Evolutionary conservation across 2,797 vertebrate genomes (phyloP).

Genomic region (Remorina albescens): DNA sequence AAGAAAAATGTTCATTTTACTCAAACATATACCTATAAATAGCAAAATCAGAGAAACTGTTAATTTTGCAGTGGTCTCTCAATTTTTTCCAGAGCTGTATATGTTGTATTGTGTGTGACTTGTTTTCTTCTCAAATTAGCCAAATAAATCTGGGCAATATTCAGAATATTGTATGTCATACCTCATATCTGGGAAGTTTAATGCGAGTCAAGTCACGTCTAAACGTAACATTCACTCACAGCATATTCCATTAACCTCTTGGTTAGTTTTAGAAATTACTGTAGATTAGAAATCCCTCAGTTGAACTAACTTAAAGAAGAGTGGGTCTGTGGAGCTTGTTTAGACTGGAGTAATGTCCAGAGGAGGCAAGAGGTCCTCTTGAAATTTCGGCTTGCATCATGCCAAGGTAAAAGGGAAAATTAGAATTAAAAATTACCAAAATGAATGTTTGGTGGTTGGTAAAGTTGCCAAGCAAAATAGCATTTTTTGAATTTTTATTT

Average conservation of each 20-base stretch:
- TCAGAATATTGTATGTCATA: background rate
- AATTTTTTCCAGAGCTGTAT: too few relatives aligned
- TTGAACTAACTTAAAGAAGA: background rate
- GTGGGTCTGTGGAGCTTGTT: background rate
- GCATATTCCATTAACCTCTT: constrained; percentile 7
- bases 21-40: too few relatives aligned
- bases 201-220: background rate
- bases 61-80: too few relatives aligned
- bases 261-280: constrained; percentile 21
- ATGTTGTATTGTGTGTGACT: too few relatives aligned
- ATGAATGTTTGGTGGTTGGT: background rate
- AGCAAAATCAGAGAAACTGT: too few relatives aligned
- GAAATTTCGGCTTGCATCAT: background rate
- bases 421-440: too few relatives aligned
- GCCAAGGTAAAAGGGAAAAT: background rate
- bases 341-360: background rate
- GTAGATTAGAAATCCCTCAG: constrained; percentile 8
- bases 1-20: too few relatives aligned
- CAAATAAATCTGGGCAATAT: background rate
- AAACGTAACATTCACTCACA: constrained; percentile 4
- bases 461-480: constrained; percentile 16
- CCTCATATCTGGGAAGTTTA: background rate
- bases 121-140: background rate
- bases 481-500: too few relatives aligned
- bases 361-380: too few relatives aligned